A percentile compares a stretch with the other conserved stretches of the same genome.
These are phyloP conservation scores for Drosophila kambysellisi DNA, from an alignment of 2,888 invertebrate genomes.

Conservation along the genomic window DNA sequence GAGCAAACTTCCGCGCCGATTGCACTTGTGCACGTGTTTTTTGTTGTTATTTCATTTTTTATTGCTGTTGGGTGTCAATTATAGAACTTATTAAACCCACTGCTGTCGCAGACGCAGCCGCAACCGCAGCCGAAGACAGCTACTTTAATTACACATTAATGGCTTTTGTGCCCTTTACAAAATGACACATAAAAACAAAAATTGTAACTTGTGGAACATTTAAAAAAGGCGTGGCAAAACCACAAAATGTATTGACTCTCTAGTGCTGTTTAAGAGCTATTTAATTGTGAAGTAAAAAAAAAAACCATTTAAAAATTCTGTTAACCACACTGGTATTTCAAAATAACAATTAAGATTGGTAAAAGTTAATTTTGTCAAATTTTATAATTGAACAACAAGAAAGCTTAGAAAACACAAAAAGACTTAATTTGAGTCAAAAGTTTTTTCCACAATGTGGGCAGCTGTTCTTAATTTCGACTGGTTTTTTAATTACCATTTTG, in stretches of 20 bases:
- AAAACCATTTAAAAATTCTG: background rate
- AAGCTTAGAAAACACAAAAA: background rate
- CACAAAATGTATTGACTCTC: background rate
- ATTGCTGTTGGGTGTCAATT: constrained; percentile 48
- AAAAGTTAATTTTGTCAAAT: background rate
- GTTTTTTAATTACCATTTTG: background rate
- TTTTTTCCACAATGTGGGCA: background rate
- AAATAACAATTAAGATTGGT: background rate
- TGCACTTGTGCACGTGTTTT: constrained; percentile 57
- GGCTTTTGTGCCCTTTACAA: constrained; percentile 34
- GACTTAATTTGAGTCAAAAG: background rate
- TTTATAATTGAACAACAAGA: background rate
- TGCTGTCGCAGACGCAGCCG: background rate
- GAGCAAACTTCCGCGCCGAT: constrained; percentile 49
- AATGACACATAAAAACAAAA: constrained; percentile 8
- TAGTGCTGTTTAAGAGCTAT: background rate
- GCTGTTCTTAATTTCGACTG: constrained; percentile 1
- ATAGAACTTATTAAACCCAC: constrained; percentile 43
- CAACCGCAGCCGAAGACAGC: constrained; percentile 12
- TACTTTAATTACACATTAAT: constrained; percentile 47
- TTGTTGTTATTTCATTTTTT: constrained; percentile 11
- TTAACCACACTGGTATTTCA: background rate
- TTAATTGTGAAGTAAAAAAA: background rate
- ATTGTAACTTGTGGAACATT: constrained; percentile 16
- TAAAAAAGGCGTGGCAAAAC: constrained; percentile 22